phyloP scores from a whole-genome alignment of 1,140 invertebrate genomes.

The Lithobius niger region DNA sequence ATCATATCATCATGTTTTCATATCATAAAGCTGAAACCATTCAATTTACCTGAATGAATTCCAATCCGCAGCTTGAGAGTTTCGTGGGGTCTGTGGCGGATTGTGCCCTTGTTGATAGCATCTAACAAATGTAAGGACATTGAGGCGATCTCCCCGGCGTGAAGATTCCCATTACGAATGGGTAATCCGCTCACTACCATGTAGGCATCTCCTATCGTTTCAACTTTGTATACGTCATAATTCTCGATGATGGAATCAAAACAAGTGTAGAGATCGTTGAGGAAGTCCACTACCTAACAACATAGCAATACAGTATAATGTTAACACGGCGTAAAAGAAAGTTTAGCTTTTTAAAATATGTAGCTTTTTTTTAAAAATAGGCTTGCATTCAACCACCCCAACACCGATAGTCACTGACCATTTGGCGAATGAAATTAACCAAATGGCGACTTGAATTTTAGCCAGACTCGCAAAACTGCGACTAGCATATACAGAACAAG shows the following conservation, averaged over 20 bases:
- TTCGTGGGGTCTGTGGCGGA: conserved; percentile 52
- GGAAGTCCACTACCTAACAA: conserved; percentile 87
- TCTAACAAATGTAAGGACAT: conserved; percentile 59
- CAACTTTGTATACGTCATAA: conserved; percentile 64
- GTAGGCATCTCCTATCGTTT: conserved; percentile 53
- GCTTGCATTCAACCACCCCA: too few relatives aligned
- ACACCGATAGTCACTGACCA: too few relatives aligned
- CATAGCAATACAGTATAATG: too few relatives aligned
- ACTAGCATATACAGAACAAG: too few relatives aligned
- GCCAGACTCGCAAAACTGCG: too few relatives aligned
- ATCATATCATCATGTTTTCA: too few relatives aligned
- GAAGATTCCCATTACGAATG: conserved; percentile 42
- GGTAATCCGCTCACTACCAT: conserved; percentile 59
- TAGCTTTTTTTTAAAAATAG: too few relatives aligned
- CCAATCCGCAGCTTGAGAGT: conserved; percentile 57
- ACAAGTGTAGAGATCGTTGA: conserved; percentile 92
- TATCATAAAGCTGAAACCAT: too few relatives aligned
- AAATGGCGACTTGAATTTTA: too few relatives aligned
- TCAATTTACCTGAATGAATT: conserved; percentile 43
- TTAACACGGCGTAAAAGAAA: too few relatives aligned
- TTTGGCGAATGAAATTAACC: too few relatives aligned
- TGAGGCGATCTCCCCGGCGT: conserved; percentile 68
- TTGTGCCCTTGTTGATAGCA: conserved; percentile 56
- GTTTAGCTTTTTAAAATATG: too few relatives aligned
- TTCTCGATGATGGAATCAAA: conserved; percentile 94